These are phyloP conservation scores for Henricia sp. DNA, from an alignment of 53 echinoderm and acorn worm genomes.

Conservation along the genomic window DNA sequence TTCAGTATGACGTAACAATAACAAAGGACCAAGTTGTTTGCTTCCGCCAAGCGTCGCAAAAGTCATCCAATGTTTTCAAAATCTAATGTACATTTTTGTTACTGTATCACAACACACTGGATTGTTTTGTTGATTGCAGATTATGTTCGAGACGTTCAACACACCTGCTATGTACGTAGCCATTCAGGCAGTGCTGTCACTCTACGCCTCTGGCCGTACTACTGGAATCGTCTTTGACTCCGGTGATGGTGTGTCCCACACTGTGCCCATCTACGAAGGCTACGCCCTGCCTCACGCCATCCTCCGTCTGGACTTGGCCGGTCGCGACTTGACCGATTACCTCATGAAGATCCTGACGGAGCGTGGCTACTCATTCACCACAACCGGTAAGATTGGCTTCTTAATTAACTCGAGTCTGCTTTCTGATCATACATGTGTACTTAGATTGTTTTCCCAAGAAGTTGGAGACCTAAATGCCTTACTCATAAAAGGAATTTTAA, in stretches of 20 bases:
- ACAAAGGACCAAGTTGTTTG: too few relatives aligned
- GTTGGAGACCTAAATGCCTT: too few relatives aligned
- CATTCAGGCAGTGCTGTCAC: slow-evolving; percentile 88
- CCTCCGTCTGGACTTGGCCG: slow-evolving; percentile 94
- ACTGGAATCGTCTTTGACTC: slow-evolving; percentile 95
- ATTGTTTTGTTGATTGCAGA: slow-evolving; percentile 48
- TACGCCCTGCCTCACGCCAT: slow-evolving; percentile 98
- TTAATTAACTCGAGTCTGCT: too few relatives aligned
- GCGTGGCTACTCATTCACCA: slow-evolving; percentile 98
- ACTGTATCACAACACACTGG: background rate
- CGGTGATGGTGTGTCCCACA: slow-evolving; percentile 94
- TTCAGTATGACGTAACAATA: too few relatives aligned
- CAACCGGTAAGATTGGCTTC: slow-evolving; percentile 88
- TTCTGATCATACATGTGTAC: too few relatives aligned
- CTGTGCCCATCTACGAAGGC: slow-evolving; percentile 91
- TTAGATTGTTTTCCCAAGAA: too few relatives aligned
- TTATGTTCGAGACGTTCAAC: slow-evolving; percentile 98
- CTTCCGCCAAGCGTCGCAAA: too few relatives aligned
- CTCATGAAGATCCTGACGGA: slow-evolving; percentile 98
- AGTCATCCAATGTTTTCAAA: background rate
- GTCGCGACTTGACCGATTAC: slow-evolving; percentile 95
- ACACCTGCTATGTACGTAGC: slow-evolving; percentile 93
- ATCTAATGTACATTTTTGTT: background rate
- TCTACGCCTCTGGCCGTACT: slow-evolving; percentile 92
- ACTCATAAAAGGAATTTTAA: too few relatives aligned